Conservation (phyloP, 2,797 vertebrate species). For the Thaleichthys pacificus region DNA sequence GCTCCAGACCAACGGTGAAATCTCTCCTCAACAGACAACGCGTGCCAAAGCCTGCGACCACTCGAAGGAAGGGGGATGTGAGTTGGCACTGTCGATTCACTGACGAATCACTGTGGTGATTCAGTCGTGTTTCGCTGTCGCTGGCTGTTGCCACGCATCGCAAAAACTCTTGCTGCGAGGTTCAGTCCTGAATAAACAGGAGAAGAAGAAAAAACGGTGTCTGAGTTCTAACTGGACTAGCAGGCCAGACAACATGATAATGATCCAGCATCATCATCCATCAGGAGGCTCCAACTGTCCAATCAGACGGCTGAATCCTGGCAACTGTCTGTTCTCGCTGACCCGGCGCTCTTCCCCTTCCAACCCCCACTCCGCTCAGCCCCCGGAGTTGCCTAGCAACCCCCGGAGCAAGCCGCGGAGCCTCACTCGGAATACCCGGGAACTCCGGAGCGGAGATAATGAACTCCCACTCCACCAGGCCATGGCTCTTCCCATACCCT, state of each 20-base stretch:
- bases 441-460: slow-evolving; percentile 58
- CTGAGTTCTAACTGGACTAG: neutral
- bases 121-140: neutral
- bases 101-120: neutral
- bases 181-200: neutral
- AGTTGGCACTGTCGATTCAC: neutral
- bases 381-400: slow-evolving; percentile 73
- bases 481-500: neutral
- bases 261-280: slow-evolving; percentile 50
- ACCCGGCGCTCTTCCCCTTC: slow-evolving; percentile 55
- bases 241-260: slow-evolving; percentile 41
- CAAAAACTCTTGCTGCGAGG: neutral
- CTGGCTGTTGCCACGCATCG: neutral
- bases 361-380: slow-evolving; percentile 57
- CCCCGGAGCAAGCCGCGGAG: slow-evolving; percentile 42
- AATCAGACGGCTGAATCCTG: slow-evolving; percentile 48
- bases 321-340: slow-evolving; percentile 54
- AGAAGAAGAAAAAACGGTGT: too few species aligned
- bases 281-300: slow-evolving; percentile 39
- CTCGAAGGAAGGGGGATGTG: neutral
- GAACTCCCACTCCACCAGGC: slow-evolving; percentile 41
- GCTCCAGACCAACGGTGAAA: neutral
- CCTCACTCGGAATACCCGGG: slow-evolving; percentile 43
- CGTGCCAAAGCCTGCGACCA: neutral
- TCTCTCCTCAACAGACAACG: neutral